phyloP scores from a whole-genome alignment of 2,888 invertebrate species.

The Julus scandinavius region DNA sequence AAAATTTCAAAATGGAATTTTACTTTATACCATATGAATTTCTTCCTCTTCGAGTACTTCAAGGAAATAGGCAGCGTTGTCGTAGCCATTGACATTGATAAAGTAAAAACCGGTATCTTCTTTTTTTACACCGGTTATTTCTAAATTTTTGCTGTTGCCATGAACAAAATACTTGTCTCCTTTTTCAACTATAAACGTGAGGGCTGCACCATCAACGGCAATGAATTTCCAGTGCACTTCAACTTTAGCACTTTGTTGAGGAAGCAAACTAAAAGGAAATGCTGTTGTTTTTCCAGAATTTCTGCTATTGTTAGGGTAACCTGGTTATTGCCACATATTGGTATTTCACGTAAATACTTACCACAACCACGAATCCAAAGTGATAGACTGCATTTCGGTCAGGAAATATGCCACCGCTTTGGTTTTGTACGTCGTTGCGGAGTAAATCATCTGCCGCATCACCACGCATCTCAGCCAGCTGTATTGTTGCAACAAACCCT shows the following conservation, averaged over 20 bases:
- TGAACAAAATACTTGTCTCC: conserved; percentile 50
- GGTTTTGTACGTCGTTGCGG: conserved; percentile 46
- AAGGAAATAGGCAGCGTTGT: conserved; percentile 48
- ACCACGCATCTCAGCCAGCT: conserved; percentile 56
- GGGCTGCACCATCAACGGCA: conserved; percentile 41
- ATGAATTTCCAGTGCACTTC: conserved; percentile 51
- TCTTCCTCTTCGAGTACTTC: conserved; percentile 63
- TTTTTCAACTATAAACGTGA: not conserved
- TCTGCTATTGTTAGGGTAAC: no score
- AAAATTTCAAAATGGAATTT: conserved; percentile 57
- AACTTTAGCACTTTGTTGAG: conserved; percentile 26
- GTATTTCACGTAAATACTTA: not conserved
- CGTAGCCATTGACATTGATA: conserved; percentile 43
- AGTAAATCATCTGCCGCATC: conserved; percentile 48
- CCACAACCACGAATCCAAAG: conserved; percentile 50
- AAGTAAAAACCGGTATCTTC: conserved; percentile 54
- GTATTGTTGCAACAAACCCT: conserved; percentile 52
- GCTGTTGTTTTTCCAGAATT: no score
- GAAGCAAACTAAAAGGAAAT: conserved; percentile 50
- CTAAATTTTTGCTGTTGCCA: conserved; percentile 3
- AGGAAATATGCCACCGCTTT: conserved; percentile 50
- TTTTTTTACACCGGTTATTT: not conserved
- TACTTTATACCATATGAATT: conserved; percentile 60
- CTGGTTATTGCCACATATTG: not conserved
- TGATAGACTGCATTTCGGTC: conserved; percentile 51